A percentile compares a stretch with the other conserved stretches of the same genome.
Conservation (phyloP, 2,888 invertebrate genomes). For the Eugnorisma glareosa region DNA sequence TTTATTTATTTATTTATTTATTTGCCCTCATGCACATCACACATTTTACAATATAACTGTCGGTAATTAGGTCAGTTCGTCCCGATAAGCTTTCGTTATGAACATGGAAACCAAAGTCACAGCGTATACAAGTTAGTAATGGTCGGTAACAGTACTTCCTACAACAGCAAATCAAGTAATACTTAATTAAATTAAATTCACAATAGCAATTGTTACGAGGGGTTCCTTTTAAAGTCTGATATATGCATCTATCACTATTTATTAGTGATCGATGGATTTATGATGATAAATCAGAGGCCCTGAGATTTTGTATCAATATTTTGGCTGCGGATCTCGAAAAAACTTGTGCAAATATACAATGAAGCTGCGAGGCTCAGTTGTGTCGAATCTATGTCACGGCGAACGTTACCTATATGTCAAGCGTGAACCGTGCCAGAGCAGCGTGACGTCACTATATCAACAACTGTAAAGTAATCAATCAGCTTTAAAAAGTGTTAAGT, state of each 20-base stretch:
- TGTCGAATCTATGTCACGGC: conserved; percentile 56
- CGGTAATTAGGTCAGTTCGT: background rate
- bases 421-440: conserved; percentile 23
- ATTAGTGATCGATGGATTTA: no score
- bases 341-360: conserved; percentile 53
- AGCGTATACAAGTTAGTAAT: no score
- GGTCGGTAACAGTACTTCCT: no score
- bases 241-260: no score
- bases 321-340: conserved; percentile 4
- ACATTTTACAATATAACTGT: no score
- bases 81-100: background rate
- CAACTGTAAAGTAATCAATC: conserved; percentile 1
- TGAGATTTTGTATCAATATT: background rate
- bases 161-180: background rate
- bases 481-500: conserved; percentile 1
- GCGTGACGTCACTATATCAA: conserved; percentile 43
- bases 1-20: no score
- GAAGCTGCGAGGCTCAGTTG: conserved; percentile 15
- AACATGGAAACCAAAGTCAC: no score
- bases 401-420: conserved; percentile 13
- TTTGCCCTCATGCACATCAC: no score
- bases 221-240: background rate
- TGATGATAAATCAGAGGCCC: background rate
- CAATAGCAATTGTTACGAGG: background rate
- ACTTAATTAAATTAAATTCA: background rate